Percentiles rank a stretch among this genome's conserved stretches.
phyloP scores from a whole-genome alignment of 2,113 vertebrate genomes.

The Colaptes auratus region DNA sequence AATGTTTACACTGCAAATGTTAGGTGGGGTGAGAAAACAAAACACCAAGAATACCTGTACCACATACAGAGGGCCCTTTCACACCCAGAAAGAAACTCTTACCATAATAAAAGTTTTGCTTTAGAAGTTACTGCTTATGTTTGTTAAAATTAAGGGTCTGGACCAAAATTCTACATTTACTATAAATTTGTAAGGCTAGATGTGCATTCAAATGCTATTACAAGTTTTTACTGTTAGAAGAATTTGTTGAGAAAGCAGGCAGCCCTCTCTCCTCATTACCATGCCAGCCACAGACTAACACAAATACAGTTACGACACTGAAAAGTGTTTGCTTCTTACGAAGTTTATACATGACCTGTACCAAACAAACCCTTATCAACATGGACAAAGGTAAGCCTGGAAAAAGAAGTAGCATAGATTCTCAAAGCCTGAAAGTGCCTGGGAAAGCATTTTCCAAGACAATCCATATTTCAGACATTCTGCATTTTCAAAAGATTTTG shows the following conservation, averaged over 20 bases:
- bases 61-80: neutral
- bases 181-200: neutral
- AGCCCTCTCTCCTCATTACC: neutral
- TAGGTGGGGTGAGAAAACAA: neutral
- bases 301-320: neutral
- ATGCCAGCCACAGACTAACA: neutral
- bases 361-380: neutral
- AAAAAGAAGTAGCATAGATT: neutral
- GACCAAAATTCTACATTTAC: neutral
- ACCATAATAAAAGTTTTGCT: neutral
- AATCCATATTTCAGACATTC: neutral
- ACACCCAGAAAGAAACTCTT: neutral
- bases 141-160: neutral
- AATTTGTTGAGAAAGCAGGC: neutral
- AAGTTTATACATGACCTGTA: neutral
- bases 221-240: neutral
- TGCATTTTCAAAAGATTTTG: neutral
- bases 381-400: neutral
- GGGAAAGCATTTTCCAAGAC: neutral
- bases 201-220: neutral
- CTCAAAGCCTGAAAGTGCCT: neutral
- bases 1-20: neutral
- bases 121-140: neutral
- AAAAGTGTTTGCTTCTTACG: neutral
- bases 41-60: neutral